Evolutionary conservation across 2,888 invertebrate genomes (phyloP), one percentile per base, ranked within the genome.

Genomic region (Autographa gamma): DNA sequence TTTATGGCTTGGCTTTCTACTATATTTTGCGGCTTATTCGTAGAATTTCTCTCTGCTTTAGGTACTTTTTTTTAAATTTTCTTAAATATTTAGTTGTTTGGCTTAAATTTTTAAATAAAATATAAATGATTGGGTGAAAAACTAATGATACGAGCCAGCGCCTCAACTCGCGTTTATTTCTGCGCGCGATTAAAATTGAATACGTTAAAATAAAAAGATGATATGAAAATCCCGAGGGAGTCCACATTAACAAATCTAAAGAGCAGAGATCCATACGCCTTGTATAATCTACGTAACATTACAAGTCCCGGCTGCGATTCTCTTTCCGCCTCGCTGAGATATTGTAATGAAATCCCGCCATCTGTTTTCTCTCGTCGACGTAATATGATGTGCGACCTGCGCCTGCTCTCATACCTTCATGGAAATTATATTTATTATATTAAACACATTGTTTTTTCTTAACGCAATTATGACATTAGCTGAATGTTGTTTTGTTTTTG

Each of bases 281-380:
- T 91, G 89, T 90, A 91, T 92, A 92, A 92, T 91, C 90, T 90
- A 88, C 83, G 77, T 88, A 89, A 90, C 89, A 89, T 91, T 90
- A 91, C 89, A 90, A 91, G 88, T 88, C 85, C 86, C 89, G 89
- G 86, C 88, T 91, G 91, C 91, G 92, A 90, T 92, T 91, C 90
- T 87, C 89, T 90, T 92, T 92, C 90, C 91, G 91, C 91, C 74
- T 89, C 88, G 87, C 86, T 93, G 92, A 93, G 89, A 92, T 93
- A 93, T 93, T 93, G 93, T 94, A 93, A 94, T 93, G 93, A 93
- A 93, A 93, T 93, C 92, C 90, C 87, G 89, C 93, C 94, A 93
- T 94, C 94, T 94, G 94, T 92, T 93, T 93, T 93, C 92, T 91
- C 90, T 93, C 92, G 88, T 88, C 87, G 84, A 82, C 74, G 89